Evolutionary conservation across 2,113 vertebrate species (phyloP).

Genomic region (Odontesthes bonariensis): DNA sequence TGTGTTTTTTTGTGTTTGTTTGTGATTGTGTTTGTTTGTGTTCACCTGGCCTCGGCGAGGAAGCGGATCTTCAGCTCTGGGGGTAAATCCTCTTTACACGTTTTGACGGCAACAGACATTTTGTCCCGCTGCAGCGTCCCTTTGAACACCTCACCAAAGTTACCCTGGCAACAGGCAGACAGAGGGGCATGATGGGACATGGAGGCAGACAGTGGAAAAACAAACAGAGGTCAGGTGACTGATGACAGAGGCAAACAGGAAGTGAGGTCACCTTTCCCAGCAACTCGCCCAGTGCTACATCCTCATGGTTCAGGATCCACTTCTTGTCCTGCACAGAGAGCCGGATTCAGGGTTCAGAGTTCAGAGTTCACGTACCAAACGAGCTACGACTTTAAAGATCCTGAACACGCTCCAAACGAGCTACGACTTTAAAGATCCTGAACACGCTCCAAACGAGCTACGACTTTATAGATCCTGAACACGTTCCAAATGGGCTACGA

Average conservation of each 20-base stretch:
- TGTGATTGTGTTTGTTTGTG: background rate
- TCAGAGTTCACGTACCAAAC: no score
- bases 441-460: no score
- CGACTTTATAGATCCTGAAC: no score
- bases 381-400: no score
- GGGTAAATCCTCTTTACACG: constrained; percentile 98
- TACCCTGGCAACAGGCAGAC: constrained; percentile 73
- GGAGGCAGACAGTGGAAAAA: background rate
- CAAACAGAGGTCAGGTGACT: background rate
- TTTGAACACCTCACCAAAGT: constrained; percentile 98
- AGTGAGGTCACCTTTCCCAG: constrained; percentile 90
- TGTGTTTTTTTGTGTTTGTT: background rate
- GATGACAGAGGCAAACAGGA: background rate
- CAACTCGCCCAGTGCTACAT: constrained; percentile 92
- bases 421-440: no score
- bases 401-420: no score
- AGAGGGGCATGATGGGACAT: constrained; percentile 14
- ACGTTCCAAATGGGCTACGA: no score
- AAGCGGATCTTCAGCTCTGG: constrained; percentile 97
- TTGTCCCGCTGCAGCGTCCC: constrained; percentile 93
- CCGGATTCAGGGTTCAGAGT: no score
- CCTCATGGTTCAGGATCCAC: constrained; percentile 97
- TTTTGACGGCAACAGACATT: constrained; percentile 93
- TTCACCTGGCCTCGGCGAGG: constrained; percentile 90
- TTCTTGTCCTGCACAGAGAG: constrained; percentile 90